Evolutionary conservation across 2,888 invertebrate genomes (phyloP), one percentile per base, ranked within the genome.

Genomic region (Geophilus truncorum): DNA sequence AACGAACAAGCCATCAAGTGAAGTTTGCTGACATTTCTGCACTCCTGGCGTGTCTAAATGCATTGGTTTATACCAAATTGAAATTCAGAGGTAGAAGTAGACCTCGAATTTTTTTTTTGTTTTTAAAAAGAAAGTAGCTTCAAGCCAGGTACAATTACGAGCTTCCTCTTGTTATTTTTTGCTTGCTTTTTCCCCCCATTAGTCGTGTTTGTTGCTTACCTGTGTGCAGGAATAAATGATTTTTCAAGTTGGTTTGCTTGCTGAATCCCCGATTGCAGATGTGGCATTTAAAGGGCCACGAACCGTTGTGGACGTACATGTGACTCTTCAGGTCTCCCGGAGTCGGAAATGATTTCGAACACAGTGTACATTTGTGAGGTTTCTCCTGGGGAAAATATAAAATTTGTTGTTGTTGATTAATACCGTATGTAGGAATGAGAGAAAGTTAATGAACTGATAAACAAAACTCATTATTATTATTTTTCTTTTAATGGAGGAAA

Each of bases 231-330:
- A 96, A 93, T 84, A 97, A 91, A 87, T 97, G 97, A 87, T 97
- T 97, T 88, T 95, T 96, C 83, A 97, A 90, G 88, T 97, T 97
- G 82, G 97, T 97, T 86, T 96, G 96, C 87, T 97, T 97, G 84
- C 96, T 95, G 90, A 97, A 97, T 18, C 97, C 97, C 86, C 97
- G 90, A 83, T 94, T 94, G 87, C 97, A 97, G 84, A 96, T 94
- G 87, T 95, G 93, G 87, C 97, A 97, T 85, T 95, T 94, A 89
- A 95, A 97, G 0, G 97, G 97, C 97, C 97, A 97, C 80, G 95
- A 94, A 1, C 97, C 97, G 85, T 94, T 96, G 89, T 97, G 97
- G 34, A 97, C 95, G 89, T 97, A 97, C 94, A 96, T 96, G 88
- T 97, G 97, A 28, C 95, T 95, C 87, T 96, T 94, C 80, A 97